Conservation (phyloP, 1,140 invertebrate genomes). For the Scaptomyza montana region DNA sequence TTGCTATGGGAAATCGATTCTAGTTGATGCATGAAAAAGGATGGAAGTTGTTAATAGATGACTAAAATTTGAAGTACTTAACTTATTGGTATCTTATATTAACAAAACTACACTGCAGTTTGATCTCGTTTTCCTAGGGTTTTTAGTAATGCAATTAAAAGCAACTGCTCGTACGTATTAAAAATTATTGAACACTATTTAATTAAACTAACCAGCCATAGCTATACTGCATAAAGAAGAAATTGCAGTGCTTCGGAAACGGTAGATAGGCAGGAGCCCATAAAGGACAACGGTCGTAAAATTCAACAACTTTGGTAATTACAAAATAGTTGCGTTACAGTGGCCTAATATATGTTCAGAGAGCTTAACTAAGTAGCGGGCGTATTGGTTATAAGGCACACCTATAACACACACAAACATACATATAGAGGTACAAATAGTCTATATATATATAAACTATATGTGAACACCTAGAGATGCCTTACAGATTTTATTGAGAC, state of each 20-base stretch:
- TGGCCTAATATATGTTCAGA: constrained; percentile 14
- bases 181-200: constrained; percentile 62
- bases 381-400: constrained; percentile 61
- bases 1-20: no score
- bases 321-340: constrained; percentile 65
- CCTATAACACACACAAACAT: constrained; percentile 24
- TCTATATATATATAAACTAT: constrained; percentile 3
- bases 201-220: constrained; percentile 21
- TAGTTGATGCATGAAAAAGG: no score
- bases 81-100: no score
- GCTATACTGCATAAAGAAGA: background rate
- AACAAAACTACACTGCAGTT: background rate
- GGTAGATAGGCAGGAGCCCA: background rate
- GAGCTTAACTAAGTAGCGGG: constrained; percentile 26
- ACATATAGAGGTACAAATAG: constrained; percentile 2
- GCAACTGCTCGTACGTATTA: constrained; percentile 52
- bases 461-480: constrained; percentile 52
- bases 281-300: constrained; percentile 49
- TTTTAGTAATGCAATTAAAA: constrained; percentile 48
- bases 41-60: no score
- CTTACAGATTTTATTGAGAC: constrained; percentile 76
- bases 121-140: background rate
- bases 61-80: no score
- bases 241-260: constrained; percentile 3
- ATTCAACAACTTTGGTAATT: constrained; percentile 75